Evolutionary conservation across 2,888 invertebrate genomes (phyloP).

Genomic region (Lamellibrachia satsuma): DNA sequence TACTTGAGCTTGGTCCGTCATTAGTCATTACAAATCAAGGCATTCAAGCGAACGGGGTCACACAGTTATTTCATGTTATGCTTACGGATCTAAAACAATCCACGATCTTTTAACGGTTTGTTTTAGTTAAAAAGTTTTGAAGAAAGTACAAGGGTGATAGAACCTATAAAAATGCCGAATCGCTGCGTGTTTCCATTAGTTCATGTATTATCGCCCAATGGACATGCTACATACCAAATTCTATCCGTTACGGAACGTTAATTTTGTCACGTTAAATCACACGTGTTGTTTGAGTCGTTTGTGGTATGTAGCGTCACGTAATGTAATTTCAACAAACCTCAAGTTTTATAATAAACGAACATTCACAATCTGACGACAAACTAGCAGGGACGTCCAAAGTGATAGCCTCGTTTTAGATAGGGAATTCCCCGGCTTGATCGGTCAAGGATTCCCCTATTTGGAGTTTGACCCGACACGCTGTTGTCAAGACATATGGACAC

Average conservation of each 20-base stretch:
- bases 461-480: background rate
- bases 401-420: slow-evolving; percentile 5
- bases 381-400: background rate
- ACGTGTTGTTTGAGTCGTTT: background rate
- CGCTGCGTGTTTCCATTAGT: background rate
- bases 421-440: background rate
- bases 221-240: background rate
- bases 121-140: background rate
- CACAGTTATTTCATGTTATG: no score
- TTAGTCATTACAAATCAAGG: no score
- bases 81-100: no score
- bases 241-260: background rate
- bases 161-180: no score
- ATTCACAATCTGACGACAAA: background rate
- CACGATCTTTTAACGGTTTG: background rate
- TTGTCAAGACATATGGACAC: background rate
- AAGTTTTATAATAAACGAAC: background rate
- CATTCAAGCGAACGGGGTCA: no score
- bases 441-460: background rate
- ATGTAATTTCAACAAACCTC: background rate
- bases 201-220: background rate
- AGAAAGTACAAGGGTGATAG: background rate
- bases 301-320: background rate
- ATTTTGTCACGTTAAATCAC: background rate
- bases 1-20: no score